Evolutionary conservation across 37 sponge, comb jelly and placozoan genomes (phyloP).

Genomic region (Trichoplax adhaerens): DNA sequence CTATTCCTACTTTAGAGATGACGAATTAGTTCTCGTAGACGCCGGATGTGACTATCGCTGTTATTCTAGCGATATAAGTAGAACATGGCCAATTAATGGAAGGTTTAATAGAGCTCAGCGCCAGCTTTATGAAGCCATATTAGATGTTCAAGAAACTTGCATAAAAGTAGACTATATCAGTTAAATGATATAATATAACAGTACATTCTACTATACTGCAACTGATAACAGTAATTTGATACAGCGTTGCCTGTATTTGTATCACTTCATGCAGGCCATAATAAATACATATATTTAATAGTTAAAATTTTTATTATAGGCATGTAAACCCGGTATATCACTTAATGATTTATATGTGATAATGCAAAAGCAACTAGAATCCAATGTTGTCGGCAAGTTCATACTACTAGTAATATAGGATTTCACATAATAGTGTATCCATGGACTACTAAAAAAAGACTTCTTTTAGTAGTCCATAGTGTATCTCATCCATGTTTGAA

Average conservation of each 20-base stretch:
- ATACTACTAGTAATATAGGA: not conserved
- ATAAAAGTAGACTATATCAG: constrained; percentile 15
- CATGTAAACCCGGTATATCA: constrained; percentile 38
- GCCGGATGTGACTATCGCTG: constrained; percentile 71
- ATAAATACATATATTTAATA: too few relatives aligned
- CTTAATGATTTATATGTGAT: constrained; percentile 35
- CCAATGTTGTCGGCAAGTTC: constrained; percentile 22
- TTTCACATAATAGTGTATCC: too few relatives aligned
- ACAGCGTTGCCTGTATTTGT: too few relatives aligned
- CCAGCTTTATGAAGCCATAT: constrained; percentile 43
- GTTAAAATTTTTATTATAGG: constrained; percentile 3
- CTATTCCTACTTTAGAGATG: constrained; percentile 21
- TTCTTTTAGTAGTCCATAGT: too few relatives aligned
- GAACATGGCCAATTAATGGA: constrained; percentile 71
- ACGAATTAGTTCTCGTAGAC: constrained; percentile 60
- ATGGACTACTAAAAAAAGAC: too few relatives aligned
- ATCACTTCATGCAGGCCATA: too few relatives aligned
- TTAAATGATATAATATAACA: not conserved
- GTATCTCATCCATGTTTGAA: too few relatives aligned
- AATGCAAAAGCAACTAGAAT: constrained; percentile 13
- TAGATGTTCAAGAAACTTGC: constrained; percentile 20
- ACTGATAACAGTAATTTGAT: too few relatives aligned
- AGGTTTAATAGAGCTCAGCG: constrained; percentile 42
- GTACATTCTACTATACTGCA: too few relatives aligned
- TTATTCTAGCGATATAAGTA: constrained; percentile 66